Evolutionary conservation across 92 coral and sea anemone species (phyloP).

Genomic region (Siderastrea radians): DNA sequence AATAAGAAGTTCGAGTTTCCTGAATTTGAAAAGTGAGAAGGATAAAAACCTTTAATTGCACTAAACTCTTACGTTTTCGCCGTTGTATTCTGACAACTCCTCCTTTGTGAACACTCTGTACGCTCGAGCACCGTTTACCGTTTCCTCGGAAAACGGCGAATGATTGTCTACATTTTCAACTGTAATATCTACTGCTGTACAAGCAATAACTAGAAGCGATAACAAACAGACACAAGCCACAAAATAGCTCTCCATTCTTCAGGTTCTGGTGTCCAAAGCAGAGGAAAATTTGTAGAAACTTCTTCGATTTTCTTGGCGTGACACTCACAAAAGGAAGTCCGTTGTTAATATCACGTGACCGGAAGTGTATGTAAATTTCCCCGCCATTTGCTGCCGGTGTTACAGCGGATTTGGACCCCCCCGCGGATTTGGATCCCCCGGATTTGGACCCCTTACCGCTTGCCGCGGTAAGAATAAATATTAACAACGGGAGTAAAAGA

Average conservation of each 20-base stretch:
- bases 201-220: not conserved
- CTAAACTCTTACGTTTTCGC: constrained; percentile 61
- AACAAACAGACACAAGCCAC: not conserved
- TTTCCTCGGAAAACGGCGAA: constrained; percentile 68
- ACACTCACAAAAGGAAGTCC: not conserved
- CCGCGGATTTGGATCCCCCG: too few species aligned
- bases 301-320: not conserved
- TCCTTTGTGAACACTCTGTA: constrained; percentile 69
- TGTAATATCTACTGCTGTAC: constrained; percentile 23
- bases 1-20: not conserved
- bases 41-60: not conserved
- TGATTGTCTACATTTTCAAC: constrained; percentile 40
- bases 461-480: too few species aligned
- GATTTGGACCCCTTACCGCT: too few species aligned
- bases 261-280: not conserved
- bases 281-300: not conserved
- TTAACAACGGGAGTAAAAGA: too few species aligned
- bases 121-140: constrained; percentile 17
- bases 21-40: not conserved
- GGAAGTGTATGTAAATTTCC: constrained; percentile 7
- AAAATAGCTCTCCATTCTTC: constrained; percentile 8
- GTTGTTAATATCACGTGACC: constrained; percentile 15
- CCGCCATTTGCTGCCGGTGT: not conserved
- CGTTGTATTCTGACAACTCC: constrained; percentile 71
- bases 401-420: not conserved